Evolutionary conservation across 2,797 vertebrate species (phyloP), one percentile per base, ranked within the genome.

Genomic region (Enteromius unitaeniatus): DNA sequence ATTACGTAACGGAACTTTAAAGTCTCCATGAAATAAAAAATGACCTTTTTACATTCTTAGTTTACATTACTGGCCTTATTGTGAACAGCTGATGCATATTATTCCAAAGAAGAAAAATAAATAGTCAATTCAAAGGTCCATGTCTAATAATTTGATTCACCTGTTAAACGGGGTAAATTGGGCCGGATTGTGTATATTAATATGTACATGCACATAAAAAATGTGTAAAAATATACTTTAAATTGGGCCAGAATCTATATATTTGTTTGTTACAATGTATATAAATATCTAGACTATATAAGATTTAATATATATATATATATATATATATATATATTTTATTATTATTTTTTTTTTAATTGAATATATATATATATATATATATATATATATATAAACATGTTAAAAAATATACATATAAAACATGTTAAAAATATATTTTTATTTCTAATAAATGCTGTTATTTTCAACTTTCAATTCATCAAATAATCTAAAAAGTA

Each of bases 21-120:
- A 75, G 73, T 55, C 31, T n/a, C 11, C 73, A 23, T 23, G 73
- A 75, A 55, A 75, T 58, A 34, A 58, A 58, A 75, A 58, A 75
- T 58, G 31, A 58, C 51, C 51, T 58, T 34, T 58, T 75, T 58
- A 23, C 31, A 3, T 58, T 75, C 51, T 23, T 14, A 40, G 4
- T 75, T 75, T 21, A 75, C 31, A 40, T 37, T 9, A 40, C 51
- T 75, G 31, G 51, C 15, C 51, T 58, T 15, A 58, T 75, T 58
- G 31, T 75, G 31, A 40, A 58, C 73, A 75, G 21, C 73, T 75
- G 51, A 31, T 75, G 51, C 51, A 15, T 14, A n/a, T 19, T 67
- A 67, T 21, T 37, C 17, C 28, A 37, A 19, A 67, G 31, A 67
- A 34, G 15, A 37, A 37, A 0, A 67, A 9, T n/a, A 75, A 75